A percentile compares a stretch with the other conserved stretches of the same genome.
phyloP scores from a whole-genome alignment of 2,113 vertebrate genomes.

The Mohoua ochrocephala region DNA sequence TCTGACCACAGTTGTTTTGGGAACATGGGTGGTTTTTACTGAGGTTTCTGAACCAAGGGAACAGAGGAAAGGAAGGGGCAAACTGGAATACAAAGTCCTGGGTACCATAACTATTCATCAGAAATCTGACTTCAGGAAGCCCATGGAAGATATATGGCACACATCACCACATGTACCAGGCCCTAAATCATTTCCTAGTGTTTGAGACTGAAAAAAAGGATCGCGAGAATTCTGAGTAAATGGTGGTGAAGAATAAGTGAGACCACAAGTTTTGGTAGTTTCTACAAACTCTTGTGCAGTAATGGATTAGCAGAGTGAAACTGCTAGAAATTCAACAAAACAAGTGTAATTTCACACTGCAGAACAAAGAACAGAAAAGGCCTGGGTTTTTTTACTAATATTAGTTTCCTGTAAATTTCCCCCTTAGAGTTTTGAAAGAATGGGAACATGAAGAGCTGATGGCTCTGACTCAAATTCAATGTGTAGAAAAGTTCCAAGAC shows the following conservation, averaged over 20 bases:
- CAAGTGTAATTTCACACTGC: neutral
- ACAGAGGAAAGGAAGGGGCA: neutral
- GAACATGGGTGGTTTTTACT: neutral
- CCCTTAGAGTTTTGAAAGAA: neutral
- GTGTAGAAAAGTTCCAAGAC: neutral
- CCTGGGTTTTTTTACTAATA: neutral
- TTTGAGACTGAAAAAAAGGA: neutral
- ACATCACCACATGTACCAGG: neutral
- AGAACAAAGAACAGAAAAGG: neutral
- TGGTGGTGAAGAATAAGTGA: neutral
- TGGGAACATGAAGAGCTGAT: neutral
- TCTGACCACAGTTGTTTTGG: rapidly evolving
- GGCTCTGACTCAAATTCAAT: neutral
- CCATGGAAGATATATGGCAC: neutral
- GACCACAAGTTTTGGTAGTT: neutral
- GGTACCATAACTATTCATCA: neutral
- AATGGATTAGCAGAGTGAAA: neutral
- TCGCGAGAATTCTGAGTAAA: neutral
- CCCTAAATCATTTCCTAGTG: neutral
- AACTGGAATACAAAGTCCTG: neutral
- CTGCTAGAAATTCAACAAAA: neutral
- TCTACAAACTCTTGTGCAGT: neutral
- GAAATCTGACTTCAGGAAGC: neutral
- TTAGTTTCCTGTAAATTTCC: neutral
- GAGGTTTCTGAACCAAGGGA: neutral